Conservation (phyloP, 1,140 invertebrate genomes). For the Bombyx mandarina region DNA sequence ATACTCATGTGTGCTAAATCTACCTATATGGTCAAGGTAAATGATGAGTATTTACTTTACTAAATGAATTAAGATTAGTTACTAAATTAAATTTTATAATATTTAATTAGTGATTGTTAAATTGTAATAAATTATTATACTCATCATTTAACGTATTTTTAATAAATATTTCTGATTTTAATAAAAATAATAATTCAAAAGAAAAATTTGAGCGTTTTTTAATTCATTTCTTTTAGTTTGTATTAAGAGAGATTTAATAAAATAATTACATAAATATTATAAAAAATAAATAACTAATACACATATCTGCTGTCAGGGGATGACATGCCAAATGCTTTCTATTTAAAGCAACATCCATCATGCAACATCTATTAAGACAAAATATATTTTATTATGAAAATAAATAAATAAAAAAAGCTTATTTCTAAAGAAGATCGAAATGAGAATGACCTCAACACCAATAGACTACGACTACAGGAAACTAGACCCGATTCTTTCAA, state of each 20-base stretch:
- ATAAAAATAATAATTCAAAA: not conserved
- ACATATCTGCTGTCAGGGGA: not conserved
- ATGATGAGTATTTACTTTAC: too few species aligned
- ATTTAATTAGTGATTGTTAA: not conserved
- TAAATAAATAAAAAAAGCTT: slow-evolving; percentile 28
- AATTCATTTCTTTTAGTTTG: too few species aligned
- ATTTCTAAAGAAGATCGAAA: slow-evolving; percentile 47
- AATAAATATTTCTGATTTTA: slow-evolving; percentile 5
- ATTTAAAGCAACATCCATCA: slow-evolving; percentile 58
- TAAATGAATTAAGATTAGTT: not conserved
- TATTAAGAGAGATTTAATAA: too few species aligned
- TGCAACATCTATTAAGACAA: slow-evolving; percentile 50
- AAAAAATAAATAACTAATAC: too few species aligned
- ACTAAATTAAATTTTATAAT: slow-evolving; percentile 3
- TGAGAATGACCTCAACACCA: slow-evolving; percentile 55
- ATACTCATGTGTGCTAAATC: too few species aligned
- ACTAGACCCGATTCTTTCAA: slow-evolving; percentile 5
- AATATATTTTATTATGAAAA: slow-evolving; percentile 24
- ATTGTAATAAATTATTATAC: slow-evolving; percentile 3
- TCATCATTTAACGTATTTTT: slow-evolving; percentile 1
- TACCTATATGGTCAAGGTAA: too few species aligned
- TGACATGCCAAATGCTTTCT: slow-evolving; percentile 53
- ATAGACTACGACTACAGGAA: slow-evolving; percentile 11
- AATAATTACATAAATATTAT: too few species aligned
- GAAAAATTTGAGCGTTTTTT: not conserved